Conservation (phyloP, 1,140 invertebrate genomes). For the Drosophila nigromelanica region DNA sequence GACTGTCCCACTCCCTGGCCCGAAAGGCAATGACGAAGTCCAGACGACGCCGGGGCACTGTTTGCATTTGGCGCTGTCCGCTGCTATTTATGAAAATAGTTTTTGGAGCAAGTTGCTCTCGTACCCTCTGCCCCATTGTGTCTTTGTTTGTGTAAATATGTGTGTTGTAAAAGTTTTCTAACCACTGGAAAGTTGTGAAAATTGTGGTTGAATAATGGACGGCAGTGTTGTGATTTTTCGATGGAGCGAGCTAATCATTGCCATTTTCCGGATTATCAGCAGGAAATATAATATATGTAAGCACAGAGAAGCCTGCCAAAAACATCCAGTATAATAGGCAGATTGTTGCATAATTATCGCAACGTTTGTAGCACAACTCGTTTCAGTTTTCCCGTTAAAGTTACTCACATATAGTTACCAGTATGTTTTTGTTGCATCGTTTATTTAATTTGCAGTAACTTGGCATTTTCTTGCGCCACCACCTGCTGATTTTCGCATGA, state of each 20-base stretch:
- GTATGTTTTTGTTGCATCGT: constrained; percentile 13
- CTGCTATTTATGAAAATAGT: constrained; percentile 79
- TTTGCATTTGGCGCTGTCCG: constrained; percentile 70
- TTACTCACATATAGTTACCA: constrained; percentile 26
- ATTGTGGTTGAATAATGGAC: constrained; percentile 72
- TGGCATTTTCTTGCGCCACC: neutral
- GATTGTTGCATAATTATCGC: constrained; percentile 53
- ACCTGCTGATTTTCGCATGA: neutral
- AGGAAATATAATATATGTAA: constrained; percentile 15
- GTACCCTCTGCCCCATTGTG: neutral
- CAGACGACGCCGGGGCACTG: constrained; percentile 55
- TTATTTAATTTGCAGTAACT: constrained; percentile 22
- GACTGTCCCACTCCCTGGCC: constrained; percentile 48
- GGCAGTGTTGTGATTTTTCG: constrained; percentile 72
- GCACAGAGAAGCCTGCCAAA: neutral
- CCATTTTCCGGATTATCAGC: constrained; percentile 32
- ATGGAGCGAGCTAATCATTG: constrained; percentile 56
- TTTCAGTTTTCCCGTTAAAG: constrained; percentile 48
- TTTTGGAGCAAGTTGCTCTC: constrained; percentile 53
- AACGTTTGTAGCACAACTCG: constrained; percentile 21
- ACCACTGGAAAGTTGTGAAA: constrained; percentile 78
- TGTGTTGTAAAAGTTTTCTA: constrained; percentile 64
- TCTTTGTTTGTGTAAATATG: constrained; percentile 4
- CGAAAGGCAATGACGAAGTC: constrained; percentile 49
- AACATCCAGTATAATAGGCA: constrained; percentile 6